Percentiles rank a stretch among this genome's conserved stretches.
Evolutionary conservation across 2,888 invertebrate species (phyloP).

Genomic region (Temnothorax unifasciatus): DNA sequence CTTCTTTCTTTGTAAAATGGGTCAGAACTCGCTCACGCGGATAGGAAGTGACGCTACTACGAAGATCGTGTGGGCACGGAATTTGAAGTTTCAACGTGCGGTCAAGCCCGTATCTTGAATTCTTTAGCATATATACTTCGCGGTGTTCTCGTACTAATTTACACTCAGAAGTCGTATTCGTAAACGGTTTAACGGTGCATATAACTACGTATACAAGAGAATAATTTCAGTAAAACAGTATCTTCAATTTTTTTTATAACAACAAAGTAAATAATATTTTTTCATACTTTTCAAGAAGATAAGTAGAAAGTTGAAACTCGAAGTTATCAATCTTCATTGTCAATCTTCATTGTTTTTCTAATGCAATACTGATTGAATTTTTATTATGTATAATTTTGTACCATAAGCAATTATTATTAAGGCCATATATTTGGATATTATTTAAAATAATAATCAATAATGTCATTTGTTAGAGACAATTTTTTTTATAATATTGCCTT

Average conservation of each 20-base stretch:
- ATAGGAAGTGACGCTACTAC: constrained; percentile 75
- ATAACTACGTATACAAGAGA: neutral
- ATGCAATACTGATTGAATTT: neutral
- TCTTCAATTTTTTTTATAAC: neutral
- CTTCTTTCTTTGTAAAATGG: constrained; percentile 79
- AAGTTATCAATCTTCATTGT: neutral
- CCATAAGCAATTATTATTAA: neutral
- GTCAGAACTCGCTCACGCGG: constrained; percentile 73
- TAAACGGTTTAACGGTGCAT: neutral
- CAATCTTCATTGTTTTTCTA: neutral
- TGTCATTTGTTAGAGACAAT: neutral
- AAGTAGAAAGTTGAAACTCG: neutral
- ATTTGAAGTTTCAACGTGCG: constrained; percentile 48
- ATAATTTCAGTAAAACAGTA: neutral
- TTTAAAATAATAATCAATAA: neutral
- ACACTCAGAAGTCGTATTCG: neutral
- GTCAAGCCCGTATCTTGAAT: neutral
- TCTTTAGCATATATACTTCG: neutral
- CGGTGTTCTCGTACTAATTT: neutral
- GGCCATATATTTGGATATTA: neutral
- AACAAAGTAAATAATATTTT: neutral
- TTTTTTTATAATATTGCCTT: neutral
- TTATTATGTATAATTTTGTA: neutral
- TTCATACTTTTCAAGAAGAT: neutral
- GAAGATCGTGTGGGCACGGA: constrained; percentile 61